Base-by-base conservation (phyloP, 2,797 vertebrate genomes). In the Sus cebifrons region DNA sequence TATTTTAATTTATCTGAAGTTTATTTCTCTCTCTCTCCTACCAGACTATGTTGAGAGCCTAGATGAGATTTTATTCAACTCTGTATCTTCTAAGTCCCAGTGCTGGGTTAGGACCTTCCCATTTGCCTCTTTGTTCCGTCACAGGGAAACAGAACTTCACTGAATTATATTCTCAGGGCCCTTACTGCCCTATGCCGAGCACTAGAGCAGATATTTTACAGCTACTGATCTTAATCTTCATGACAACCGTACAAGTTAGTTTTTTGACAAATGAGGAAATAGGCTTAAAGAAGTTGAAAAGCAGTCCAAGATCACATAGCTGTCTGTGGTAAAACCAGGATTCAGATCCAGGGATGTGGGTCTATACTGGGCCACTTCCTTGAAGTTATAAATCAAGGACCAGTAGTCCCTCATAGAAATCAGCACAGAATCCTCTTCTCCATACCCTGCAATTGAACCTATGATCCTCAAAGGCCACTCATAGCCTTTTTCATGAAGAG, bases 361-460 rank as follows among this genome's bases (percentile, higher is more conserved):
- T 27, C 27, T 52, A 44, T 1, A 21, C 25, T 16, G 36, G 14
- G 29, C 32, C 78, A 18, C 52, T 54, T 78, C 73, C 36, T 68
- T 27, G 16, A 58, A 78, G 36, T 36, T 18, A 40, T 12, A 82
- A 87, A 88, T 5, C 6, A 13, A 68, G 49, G 21, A 67, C 23
- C 0, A 0, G 56, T 1, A 60, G 17, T 9, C 16, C 21, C 11
- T 74, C 1, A 1, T 1, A 29, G 16, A 65, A 14, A 0, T 32
- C 60, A 21, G 36, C n/a, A 49, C 6, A 16, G 6, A 40, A 2
- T 54, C 32, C 60, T 67, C 54, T 52, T 64, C 54, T 71, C 13
- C n/a, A 32, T 4, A 1, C 8, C 13, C 23, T 0, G 56, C 16
- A 4, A 0, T 2, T 0, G 6, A 27, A 21, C 2, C 58, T 14